These are phyloP conservation scores for Thera britannica DNA, from an alignment of 2,888 invertebrate species.

Conservation along the genomic window DNA sequence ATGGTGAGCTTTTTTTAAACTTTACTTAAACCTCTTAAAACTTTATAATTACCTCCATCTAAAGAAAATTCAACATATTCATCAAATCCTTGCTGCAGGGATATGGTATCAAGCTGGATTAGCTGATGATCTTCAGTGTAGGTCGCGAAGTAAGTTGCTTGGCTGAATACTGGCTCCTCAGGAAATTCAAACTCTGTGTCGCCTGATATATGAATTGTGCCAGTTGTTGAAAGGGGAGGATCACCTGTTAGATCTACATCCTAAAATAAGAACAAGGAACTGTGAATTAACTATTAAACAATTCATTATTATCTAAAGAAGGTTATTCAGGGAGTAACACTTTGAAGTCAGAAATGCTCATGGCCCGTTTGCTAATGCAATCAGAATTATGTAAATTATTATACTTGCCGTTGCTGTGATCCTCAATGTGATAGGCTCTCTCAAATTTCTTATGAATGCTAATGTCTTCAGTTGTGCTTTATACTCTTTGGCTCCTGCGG, in stretches of 20 bases:
- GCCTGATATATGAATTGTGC: conserved; percentile 63
- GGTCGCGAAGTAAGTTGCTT: conserved; percentile 70
- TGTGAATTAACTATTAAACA: not conserved
- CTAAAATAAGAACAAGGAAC: conserved; percentile 45
- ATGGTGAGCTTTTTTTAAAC: no score
- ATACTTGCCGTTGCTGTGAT: conserved; percentile 73
- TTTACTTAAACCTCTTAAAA: no score
- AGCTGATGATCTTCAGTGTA: conserved; percentile 63
- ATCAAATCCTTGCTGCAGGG: conserved; percentile 65
- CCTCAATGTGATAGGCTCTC: conserved; percentile 60
- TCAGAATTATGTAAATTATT: not conserved
- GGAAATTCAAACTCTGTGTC: conserved; percentile 70
- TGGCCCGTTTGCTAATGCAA: not conserved
- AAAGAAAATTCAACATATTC: conserved; percentile 61
- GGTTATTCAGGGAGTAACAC: not conserved
- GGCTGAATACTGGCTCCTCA: conserved; percentile 73
- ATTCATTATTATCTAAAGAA: not conserved
- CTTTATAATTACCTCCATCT: conserved; percentile 58
- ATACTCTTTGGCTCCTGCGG: conserved; percentile 63
- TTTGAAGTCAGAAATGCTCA: conserved; percentile 9
- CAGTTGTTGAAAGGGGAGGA: conserved; percentile 51
- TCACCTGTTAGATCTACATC: conserved; percentile 69
- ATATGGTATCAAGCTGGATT: conserved; percentile 55
- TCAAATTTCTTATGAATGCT: conserved; percentile 64
- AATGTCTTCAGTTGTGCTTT: conserved; percentile 63